These are phyloP conservation scores for Crambe crambe DNA, from an alignment of 37 sponge, comb jelly and placozoan species.

Conservation along the genomic window DNA sequence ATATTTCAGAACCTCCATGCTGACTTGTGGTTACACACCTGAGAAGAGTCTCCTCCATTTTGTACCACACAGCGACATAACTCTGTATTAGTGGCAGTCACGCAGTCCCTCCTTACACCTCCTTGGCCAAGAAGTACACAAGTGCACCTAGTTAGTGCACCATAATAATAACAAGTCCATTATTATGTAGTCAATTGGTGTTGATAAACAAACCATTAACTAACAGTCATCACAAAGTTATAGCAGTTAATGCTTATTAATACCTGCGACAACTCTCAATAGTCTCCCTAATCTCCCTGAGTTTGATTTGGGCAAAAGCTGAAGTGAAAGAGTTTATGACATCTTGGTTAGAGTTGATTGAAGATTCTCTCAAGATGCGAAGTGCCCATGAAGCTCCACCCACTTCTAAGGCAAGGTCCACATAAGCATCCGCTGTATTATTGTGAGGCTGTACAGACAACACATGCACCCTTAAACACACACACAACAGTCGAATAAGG, in stretches of 20 bases:
- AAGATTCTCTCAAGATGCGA: constrained; percentile 32
- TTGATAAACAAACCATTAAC: too few species aligned
- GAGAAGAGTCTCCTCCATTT: constrained; percentile 12
- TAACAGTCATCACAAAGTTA: too few species aligned
- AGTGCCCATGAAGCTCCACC: constrained; percentile 42
- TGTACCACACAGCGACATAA: constrained; percentile 41
- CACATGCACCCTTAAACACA: neutral
- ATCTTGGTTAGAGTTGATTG: neutral
- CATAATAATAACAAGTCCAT: neutral
- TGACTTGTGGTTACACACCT: neutral
- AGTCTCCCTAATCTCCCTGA: constrained; percentile 23
- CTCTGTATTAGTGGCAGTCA: neutral
- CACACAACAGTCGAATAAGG: neutral
- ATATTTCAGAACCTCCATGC: too few species aligned
- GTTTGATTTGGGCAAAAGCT: constrained; percentile 27
- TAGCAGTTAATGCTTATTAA: too few species aligned
- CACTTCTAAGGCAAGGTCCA: constrained; percentile 11
- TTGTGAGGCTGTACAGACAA: constrained; percentile 2
- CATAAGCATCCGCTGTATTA: constrained; percentile 25
- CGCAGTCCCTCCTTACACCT: constrained; percentile 5
- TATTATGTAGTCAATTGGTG: neutral
- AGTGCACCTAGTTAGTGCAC: constrained; percentile 13
- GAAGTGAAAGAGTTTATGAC: constrained; percentile 36
- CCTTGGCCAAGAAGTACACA: constrained; percentile 12
- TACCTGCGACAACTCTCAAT: constrained; percentile 35